Conservation (phyloP, 2,888 invertebrate genomes). For the Dyspetes luteomarginatus region DNA sequence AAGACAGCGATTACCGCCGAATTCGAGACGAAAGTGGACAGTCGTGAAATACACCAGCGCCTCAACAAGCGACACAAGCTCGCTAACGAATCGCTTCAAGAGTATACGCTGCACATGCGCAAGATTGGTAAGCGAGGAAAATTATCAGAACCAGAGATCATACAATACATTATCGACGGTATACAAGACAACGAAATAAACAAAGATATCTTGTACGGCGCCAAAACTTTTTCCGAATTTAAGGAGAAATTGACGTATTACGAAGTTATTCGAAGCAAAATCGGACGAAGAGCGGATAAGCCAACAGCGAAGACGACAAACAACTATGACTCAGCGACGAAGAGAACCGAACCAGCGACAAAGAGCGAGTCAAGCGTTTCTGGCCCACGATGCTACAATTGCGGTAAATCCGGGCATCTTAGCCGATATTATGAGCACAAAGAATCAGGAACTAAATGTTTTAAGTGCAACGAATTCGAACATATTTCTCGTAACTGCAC, state of each 20-base stretch:
- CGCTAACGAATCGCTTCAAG: slow-evolving; percentile 19
- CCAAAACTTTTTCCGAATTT: slow-evolving; percentile 29
- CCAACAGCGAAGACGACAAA: background rate
- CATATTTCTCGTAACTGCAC: slow-evolving; percentile 61
- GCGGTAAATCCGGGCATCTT: slow-evolving; percentile 62
- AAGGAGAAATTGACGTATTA: slow-evolving; percentile 24
- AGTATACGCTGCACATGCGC: slow-evolving; percentile 31
- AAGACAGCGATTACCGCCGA: slow-evolving; percentile 12
- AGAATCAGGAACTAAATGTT: slow-evolving; percentile 67
- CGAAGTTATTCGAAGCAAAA: slow-evolving; percentile 22
- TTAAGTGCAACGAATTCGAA: slow-evolving; percentile 66
- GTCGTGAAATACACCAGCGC: slow-evolving; percentile 20
- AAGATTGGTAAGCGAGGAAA: slow-evolving; percentile 37
- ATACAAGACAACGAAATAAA: slow-evolving; percentile 29
- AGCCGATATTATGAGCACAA: slow-evolving; percentile 61
- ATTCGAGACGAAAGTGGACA: slow-evolving; percentile 30
- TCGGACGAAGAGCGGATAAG: background rate
- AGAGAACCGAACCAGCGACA: background rate
- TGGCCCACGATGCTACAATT: slow-evolving; percentile 61
- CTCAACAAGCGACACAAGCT: slow-evolving; percentile 20
- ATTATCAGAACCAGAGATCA: slow-evolving; percentile 19
- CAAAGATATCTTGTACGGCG: slow-evolving; percentile 33
- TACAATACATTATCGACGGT: too few relatives aligned
- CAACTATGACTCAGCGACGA: too few relatives aligned
- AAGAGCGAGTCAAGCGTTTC: slow-evolving; percentile 1